Percentiles rank a stretch among this genome's conserved stretches.
Evolutionary conservation across 2,888 invertebrate genomes (phyloP).

Genomic region (Calameuta idolon): DNA sequence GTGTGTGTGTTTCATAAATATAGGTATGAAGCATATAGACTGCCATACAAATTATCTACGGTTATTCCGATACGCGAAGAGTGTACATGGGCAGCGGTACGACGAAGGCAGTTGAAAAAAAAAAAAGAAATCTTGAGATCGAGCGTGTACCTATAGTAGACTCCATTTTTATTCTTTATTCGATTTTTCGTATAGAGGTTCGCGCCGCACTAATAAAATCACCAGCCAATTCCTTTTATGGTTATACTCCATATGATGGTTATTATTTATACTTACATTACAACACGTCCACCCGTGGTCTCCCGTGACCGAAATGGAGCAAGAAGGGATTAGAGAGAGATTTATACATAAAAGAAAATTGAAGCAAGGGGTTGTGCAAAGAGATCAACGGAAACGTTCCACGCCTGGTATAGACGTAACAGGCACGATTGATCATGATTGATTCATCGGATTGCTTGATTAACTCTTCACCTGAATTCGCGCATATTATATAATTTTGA

Average conservation of each 20-base stretch:
- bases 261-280: conserved; percentile 39
- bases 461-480: conserved; percentile 46
- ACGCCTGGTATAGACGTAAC: conserved; percentile 28
- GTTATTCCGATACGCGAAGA: background rate
- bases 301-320: conserved; percentile 19
- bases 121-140: conserved; percentile 17
- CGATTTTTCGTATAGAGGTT: conserved; percentile 22
- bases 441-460: conserved; percentile 48
- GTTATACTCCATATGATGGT: conserved; percentile 33
- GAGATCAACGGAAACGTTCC: conserved; percentile 20
- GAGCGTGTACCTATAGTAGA: background rate
- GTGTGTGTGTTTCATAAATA: background rate
- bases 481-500: too few species aligned
- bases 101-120: conserved; percentile 15
- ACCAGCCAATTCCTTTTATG: conserved; percentile 39
- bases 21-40: background rate
- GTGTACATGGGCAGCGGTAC: conserved; percentile 4
- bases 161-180: background rate
- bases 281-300: conserved; percentile 15
- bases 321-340: conserved; percentile 20
- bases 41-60: background rate
- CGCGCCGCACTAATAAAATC: conserved; percentile 41
- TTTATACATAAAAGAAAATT: conserved; percentile 17
- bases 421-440: conserved; percentile 46
- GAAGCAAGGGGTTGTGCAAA: conserved; percentile 16